A percentile compares a stretch with the other conserved stretches of the same genome.
Conservation (phyloP, 2,888 invertebrate species). For the Sphinx pinastri region DNA sequence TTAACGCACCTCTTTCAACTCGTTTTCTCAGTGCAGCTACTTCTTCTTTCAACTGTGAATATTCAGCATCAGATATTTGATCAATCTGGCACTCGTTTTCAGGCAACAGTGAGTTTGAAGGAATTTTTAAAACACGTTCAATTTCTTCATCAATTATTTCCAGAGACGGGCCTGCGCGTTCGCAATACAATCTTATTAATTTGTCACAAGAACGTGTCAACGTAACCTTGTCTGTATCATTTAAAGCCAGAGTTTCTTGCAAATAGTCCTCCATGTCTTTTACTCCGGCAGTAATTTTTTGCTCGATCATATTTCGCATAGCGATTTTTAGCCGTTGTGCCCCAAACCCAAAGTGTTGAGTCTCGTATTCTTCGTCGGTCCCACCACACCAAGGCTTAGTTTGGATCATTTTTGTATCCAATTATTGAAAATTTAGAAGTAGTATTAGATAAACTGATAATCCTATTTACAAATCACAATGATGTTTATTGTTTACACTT, state of each 20-base stretch:
- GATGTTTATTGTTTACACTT: too few relatives aligned
- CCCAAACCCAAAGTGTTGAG: slow-evolving; percentile 78
- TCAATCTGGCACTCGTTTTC: slow-evolving; percentile 71
- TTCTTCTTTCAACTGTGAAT: slow-evolving; percentile 65
- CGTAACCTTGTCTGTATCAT: slow-evolving; percentile 69
- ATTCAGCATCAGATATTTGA: slow-evolving; percentile 65
- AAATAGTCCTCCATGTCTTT: slow-evolving; percentile 72
- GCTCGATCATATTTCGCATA: slow-evolving; percentile 74
- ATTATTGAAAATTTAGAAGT: neutral
- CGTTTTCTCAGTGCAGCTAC: slow-evolving; percentile 60
- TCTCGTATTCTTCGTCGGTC: slow-evolving; percentile 77
- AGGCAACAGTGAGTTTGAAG: slow-evolving; percentile 68
- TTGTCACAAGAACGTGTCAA: slow-evolving; percentile 69
- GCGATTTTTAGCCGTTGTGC: slow-evolving; percentile 74
- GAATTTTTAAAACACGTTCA: slow-evolving; percentile 65
- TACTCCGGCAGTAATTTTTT: slow-evolving; percentile 69
- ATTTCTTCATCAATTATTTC: slow-evolving; percentile 69
- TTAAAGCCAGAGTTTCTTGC: slow-evolving; percentile 63
- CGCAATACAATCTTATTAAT: slow-evolving; percentile 66
- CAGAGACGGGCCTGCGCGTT: slow-evolving; percentile 67
- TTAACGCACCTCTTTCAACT: slow-evolving; percentile 69
- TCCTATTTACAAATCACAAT: too few relatives aligned
- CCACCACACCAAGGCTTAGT: slow-evolving; percentile 69
- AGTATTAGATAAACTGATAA: neutral
- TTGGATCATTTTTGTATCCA: slow-evolving; percentile 59